Evolutionary conservation across 2,888 invertebrate species (phyloP).

Genomic region (Caenorhabditis sp.): DNA sequence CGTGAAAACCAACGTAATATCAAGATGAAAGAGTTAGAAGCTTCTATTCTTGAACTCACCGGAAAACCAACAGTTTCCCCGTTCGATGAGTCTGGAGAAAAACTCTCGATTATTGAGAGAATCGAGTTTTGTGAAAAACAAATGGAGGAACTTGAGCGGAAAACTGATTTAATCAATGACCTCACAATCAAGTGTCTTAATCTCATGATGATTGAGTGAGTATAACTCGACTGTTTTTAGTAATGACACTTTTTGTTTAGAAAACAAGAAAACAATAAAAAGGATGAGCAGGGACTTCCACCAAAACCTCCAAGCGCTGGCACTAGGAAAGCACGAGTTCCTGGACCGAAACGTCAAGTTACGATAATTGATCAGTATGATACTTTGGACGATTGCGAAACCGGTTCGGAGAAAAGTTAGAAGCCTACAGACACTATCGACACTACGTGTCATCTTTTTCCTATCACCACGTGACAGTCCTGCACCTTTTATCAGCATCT

Average conservation of each 20-base stretch:
- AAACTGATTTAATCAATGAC: constrained; percentile 53
- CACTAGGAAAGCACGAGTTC: not conserved
- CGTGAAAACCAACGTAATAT: constrained; percentile 73
- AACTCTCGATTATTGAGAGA: constrained; percentile 49
- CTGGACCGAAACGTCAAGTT: constrained; percentile 20
- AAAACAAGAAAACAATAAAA: not conserved
- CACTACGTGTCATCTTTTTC: constrained; percentile 19
- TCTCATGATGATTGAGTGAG: constrained; percentile 39
- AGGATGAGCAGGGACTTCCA: constrained; percentile 45
- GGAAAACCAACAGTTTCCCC: constrained; percentile 65
- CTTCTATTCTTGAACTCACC: constrained; percentile 50
- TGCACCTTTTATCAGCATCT: constrained; percentile 23
- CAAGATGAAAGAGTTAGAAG: constrained; percentile 72
- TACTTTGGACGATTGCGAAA: constrained; percentile 34
- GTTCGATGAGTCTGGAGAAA: constrained; percentile 55
- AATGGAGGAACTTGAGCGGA: constrained; percentile 57
- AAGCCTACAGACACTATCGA: constrained; percentile 1
- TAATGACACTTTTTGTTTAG: constrained; percentile 1
- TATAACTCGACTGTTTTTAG: not conserved
- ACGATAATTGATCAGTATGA: constrained; percentile 53
- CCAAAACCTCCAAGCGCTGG: constrained; percentile 43
- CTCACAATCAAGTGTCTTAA: constrained; percentile 44
- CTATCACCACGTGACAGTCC: constrained; percentile 1
- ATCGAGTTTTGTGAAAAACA: constrained; percentile 63
- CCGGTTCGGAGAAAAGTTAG: constrained; percentile 34